Evolutionary conservation across 2,797 vertebrate species (phyloP).

Genomic region (Ceyx erithaca): DNA sequence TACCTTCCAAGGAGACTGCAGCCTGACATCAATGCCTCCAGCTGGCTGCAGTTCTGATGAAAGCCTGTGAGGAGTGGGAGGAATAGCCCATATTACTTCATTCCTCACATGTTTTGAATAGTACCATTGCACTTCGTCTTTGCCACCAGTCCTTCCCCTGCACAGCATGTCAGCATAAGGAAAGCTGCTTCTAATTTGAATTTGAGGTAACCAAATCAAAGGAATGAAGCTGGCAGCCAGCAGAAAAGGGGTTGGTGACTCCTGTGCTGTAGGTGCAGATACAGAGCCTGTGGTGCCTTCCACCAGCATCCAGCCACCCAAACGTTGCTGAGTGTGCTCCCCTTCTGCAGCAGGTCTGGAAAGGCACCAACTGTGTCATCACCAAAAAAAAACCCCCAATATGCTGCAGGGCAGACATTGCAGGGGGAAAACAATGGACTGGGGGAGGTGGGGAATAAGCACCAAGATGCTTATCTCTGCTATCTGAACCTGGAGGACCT

Average conservation of each 20-base stretch:
- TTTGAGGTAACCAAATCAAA: not conserved
- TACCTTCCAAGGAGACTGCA: conserved; percentile 23
- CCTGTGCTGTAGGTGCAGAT: rapidly evolving
- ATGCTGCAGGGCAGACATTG: not conserved
- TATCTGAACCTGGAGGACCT: not conserved
- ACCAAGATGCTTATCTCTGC: rapidly evolving
- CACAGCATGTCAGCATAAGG: not conserved
- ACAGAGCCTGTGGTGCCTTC: not conserved
- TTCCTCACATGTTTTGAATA: conserved; percentile 21
- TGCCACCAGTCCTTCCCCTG: not conserved
- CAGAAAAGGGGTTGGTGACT: not conserved
- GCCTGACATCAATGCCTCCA: conserved; percentile 23
- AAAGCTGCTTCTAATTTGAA: not conserved
- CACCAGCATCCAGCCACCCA: not conserved
- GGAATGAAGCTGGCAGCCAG: not conserved
- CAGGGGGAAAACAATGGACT: rapidly evolving
- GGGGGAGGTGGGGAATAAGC: not conserved
- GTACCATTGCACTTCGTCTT: not conserved
- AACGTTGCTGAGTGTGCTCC: not conserved
- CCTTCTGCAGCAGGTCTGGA: not conserved
- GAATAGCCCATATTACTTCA: conserved; percentile 33
- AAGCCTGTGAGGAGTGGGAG: not conserved
- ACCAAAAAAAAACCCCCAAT: not conserved
- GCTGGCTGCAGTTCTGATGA: conserved; percentile 56
- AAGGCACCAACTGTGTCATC: not conserved